Base-by-base conservation (phyloP, 2,888 invertebrate species). In the Esperia sulphurella region DNA sequence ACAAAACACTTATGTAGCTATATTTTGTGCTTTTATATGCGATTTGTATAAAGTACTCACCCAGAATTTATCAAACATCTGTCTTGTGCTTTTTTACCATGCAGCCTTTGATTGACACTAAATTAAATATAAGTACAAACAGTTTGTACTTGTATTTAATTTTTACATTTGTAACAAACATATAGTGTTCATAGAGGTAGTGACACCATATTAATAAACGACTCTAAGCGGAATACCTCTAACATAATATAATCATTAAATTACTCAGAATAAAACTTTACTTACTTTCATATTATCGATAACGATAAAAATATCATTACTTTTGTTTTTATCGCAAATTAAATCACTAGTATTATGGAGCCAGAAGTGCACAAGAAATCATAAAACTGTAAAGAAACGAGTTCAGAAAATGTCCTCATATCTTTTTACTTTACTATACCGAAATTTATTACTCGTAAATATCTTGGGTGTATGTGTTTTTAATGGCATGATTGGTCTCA, bases 391-490 rank as follows among this genome's bases (percentile, higher is more conserved):
- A 67, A 67, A 63, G 58, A 65, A 79, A 76, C 71, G 70, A 65
- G 66, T 71, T 76, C 69, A 63, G 68, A 74, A 77, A 76, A 75
- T 75, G 76, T 79, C 71, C 64, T 63, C 67, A 70, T 80, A 76
- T 75, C 69, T 73, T 77, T 79, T 79, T 76, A 68, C 64, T 74
- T 77, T 71, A 75, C 41, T 43, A 45, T 72, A 66, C 60, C 65
- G 66, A 73, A 79, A 76, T 83, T 84, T 83, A 83, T 83, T 77
- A 76, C 65, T 74, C 80, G 65, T 85, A 82, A 83, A 83, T 75
- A 71, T 67, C 59, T 59, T 53, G 60, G 66, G 62, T 71, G 61
- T 79, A 75, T 74, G 71, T 70, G 64, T 71, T 73, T 83, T 83
- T 83, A 81, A 83, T 70, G 65, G 61, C 57, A 56, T 67, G 69